Base-by-base conservation (phyloP, 1,140 invertebrate genomes). In the Pseudomyrmex cubaensis region DNA sequence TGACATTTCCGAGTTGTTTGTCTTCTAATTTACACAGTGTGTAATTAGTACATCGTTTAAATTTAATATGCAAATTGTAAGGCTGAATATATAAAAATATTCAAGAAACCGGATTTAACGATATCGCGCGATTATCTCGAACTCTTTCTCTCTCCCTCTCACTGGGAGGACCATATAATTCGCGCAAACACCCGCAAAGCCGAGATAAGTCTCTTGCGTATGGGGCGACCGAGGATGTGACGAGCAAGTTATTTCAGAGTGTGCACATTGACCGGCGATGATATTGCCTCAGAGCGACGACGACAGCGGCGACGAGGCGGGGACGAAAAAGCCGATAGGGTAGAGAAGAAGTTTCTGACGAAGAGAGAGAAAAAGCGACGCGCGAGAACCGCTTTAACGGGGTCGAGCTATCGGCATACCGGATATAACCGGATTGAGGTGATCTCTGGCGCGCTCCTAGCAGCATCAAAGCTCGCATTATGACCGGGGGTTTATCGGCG, bases 351-450 rank as follows among this genome's bases (percentile, higher is more conserved):
- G 44, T 61, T 35, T 87, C 69, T 35, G 52, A 69, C 56, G 80
- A 89, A 88, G 85, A 87, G 84, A 46, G 22, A 4, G 50, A 85
- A 85, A 88, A 87, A 88, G 82, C 20, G 64, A 70, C 15, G 52
- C 17, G 54, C 74, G 83, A 66, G 70, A 86, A 88, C 85, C 69
- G 78, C 87, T 85, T 83, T 86, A 93, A 90, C 90, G 90, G 90
- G 92, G 92, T 90, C 92, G 90, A 89, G 90, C 90, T 93, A 93
- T 93, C 92, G 70, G 1, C 61, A 73, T 50, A 89, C 92, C 87
- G 89, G 92, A 90, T 92, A 84, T 54, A 92, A 89, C 92, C 90
- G 82, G 92, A 85, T 69, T 50, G 12, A 12, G 44, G 46, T 87
- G 90, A 90, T 91, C 87, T 85, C 87, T 75, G 57, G 82, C 78